phyloP scores from a whole-genome alignment of 2,797 vertebrate species.

The Gymnoscopelus braueri region DNA sequence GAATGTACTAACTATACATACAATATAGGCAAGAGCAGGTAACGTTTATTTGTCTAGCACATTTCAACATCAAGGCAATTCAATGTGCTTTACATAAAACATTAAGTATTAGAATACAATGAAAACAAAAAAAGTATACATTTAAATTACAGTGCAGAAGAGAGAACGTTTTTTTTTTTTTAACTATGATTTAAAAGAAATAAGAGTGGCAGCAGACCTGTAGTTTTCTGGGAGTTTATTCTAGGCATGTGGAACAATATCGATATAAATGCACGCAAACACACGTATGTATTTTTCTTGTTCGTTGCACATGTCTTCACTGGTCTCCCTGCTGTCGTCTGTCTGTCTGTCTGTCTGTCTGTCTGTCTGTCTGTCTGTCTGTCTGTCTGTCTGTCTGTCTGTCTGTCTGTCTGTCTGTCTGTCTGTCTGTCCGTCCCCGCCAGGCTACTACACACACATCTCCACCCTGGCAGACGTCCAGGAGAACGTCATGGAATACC shows the following conservation, averaged over 20 bases:
- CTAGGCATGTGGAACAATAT: too few species aligned
- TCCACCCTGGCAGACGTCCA: conserved; percentile 96
- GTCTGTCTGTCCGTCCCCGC: background rate
- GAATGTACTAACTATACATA: background rate
- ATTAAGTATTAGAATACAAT: too few species aligned
- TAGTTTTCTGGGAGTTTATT: too few species aligned
- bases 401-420: background rate
- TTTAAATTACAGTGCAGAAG: too few species aligned
- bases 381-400: background rate
- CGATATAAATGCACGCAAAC: too few species aligned
- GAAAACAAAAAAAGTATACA: background rate
- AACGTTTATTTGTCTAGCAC: too few species aligned
- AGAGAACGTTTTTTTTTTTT: too few species aligned
- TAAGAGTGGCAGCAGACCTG: too few species aligned
- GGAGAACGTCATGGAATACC: conserved; percentile 98
- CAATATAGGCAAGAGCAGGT: background rate
- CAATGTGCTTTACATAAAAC: too few species aligned
- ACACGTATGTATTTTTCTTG: background rate
- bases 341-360: background rate
- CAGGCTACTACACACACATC: conserved; percentile 97
- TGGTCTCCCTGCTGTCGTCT: background rate
- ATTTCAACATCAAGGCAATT: too few species aligned
- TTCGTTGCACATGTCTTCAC: background rate
- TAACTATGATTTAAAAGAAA: too few species aligned
- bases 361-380: background rate